Percentiles rank a stretch among this genome's conserved stretches.
Evolutionary conservation across 2,113 vertebrate genomes (phyloP).

Genomic region (Eclectus roratus): DNA sequence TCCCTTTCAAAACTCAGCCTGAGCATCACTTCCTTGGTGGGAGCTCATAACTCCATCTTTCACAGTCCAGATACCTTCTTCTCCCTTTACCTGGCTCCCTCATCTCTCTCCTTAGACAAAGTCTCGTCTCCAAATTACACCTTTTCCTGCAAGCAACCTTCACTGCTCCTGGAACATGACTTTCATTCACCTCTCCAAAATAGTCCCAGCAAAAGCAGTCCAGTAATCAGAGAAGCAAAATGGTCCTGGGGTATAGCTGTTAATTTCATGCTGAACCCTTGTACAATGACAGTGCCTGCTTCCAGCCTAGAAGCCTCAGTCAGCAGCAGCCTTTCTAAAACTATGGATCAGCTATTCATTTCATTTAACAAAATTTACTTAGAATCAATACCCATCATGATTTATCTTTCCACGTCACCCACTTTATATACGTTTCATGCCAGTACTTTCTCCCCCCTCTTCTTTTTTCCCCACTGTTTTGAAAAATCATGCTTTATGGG

Average conservation of each 20-base stretch:
- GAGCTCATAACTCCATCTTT: not conserved
- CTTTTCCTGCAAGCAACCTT: not conserved
- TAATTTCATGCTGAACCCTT: not conserved
- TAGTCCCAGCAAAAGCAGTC: not conserved
- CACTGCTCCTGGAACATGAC: not conserved
- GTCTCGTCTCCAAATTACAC: not conserved
- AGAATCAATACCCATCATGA: not conserved
- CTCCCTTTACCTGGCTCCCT: not conserved
- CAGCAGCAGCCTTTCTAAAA: not conserved
- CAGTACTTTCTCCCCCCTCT: not conserved
- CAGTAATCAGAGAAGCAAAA: not conserved
- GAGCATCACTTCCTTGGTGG: not conserved
- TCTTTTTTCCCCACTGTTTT: fast-evolving
- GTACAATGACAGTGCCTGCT: not conserved
- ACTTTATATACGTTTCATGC: not conserved
- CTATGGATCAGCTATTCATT: not conserved
- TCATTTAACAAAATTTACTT: not conserved
- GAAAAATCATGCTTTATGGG: not conserved
- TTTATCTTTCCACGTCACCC: not conserved
- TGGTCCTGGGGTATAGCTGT: not conserved
- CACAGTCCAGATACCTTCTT: not conserved
- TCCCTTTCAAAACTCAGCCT: not conserved
- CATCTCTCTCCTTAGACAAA: not conserved
- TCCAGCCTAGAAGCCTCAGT: not conserved
- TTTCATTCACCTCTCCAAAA: not conserved